phyloP scores from a whole-genome alignment of 2,113 vertebrate species.

The Odobenus rosmarus region DNA sequence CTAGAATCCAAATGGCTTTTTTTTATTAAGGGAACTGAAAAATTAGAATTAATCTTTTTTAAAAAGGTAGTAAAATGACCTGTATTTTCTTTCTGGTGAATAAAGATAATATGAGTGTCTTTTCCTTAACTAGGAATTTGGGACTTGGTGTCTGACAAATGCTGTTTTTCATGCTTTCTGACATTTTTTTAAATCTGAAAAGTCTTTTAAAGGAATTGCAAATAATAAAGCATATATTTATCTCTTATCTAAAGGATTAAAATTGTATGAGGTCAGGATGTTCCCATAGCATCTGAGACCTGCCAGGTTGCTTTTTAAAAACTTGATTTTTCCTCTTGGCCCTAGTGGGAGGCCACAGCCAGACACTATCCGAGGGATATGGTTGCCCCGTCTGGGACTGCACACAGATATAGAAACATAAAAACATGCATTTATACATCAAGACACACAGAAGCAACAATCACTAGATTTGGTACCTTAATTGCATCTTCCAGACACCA shows the following conservation, averaged over 20 bases:
- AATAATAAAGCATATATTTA: neutral
- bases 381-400: neutral
- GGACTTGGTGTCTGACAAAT: neutral
- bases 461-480: neutral
- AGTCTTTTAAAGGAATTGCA: neutral
- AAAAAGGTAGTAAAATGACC: neutral
- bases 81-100: neutral
- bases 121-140: conserved; percentile 18
- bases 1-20: conserved; percentile 1
- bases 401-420: neutral
- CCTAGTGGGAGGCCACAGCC: neutral
- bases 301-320: neutral
- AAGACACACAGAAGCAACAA: neutral
- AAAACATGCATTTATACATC: neutral
- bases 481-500: neutral
- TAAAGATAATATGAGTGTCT: neutral
- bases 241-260: neutral
- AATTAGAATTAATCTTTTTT: neutral
- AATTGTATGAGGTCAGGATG: neutral
- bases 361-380: neutral
- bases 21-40: neutral
- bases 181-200: neutral
- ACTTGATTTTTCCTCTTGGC: neutral
- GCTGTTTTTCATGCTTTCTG: neutral
- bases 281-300: neutral